phyloP scores from a whole-genome alignment of 2,888 invertebrate genomes.

The Trachelus stipa region DNA sequence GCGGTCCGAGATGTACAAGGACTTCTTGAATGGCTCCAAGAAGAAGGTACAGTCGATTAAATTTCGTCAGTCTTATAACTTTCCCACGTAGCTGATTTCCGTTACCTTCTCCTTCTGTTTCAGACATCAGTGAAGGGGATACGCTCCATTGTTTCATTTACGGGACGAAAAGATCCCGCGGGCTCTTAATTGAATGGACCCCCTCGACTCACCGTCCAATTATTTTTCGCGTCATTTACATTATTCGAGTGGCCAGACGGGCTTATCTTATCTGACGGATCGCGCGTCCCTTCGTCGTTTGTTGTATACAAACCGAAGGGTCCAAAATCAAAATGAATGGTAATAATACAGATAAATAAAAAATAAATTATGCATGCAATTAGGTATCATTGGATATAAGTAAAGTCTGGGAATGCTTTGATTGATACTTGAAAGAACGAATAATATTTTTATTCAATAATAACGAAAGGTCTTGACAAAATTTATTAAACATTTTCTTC shows the following conservation, averaged over 20 bases:
- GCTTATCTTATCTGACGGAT: neutral
- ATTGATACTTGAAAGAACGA: neutral
- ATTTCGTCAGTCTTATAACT: conserved; percentile 26
- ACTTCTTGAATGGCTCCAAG: conserved; percentile 93
- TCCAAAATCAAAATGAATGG: neutral
- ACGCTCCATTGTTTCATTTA: conserved; percentile 86
- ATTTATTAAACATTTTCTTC: neutral
- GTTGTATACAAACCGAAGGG: neutral
- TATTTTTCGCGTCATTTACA: neutral
- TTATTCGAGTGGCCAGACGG: neutral
- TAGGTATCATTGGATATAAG: neutral
- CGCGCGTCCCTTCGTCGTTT: neutral
- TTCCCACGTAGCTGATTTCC: conserved; percentile 22
- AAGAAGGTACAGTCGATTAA: conserved; percentile 81
- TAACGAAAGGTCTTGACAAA: neutral
- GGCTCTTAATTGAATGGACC: conserved; percentile 53
- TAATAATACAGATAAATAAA: neutral
- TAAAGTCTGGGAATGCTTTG: neutral
- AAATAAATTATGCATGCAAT: neutral
- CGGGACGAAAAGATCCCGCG: conserved; percentile 76
- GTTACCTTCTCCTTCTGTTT: conserved; percentile 59
- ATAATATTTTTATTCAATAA: neutral
- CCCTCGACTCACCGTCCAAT: neutral
- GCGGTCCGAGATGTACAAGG: conserved; percentile 98
- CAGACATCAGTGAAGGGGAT: conserved; percentile 90